These are phyloP conservation scores for Andrena haemorrhoa DNA, from an alignment of 2,888 invertebrate species.

Conservation along the genomic window DNA sequence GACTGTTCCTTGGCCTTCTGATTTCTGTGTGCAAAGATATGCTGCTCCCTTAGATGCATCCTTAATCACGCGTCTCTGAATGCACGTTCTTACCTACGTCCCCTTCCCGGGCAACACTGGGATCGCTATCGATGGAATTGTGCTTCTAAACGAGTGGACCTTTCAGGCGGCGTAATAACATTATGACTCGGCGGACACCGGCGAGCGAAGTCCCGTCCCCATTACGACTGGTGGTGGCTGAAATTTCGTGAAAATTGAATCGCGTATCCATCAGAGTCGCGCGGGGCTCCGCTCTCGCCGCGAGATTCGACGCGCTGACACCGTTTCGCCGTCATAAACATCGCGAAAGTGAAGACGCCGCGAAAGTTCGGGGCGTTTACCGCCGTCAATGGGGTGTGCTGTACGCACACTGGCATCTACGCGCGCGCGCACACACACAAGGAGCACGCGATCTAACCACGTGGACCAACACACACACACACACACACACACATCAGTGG, in stretches of 20 bases:
- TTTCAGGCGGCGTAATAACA: background rate
- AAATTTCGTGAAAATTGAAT: conserved; percentile 16
- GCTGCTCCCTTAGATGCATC: no score
- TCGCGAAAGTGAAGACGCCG: conserved; percentile 65
- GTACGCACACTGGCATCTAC: conserved; percentile 51
- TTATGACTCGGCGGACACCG: background rate
- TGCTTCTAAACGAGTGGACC: no score
- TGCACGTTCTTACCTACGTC: no score
- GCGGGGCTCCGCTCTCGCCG: conserved; percentile 13
- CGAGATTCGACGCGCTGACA: conserved; percentile 48
- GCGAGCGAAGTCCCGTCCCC: background rate
- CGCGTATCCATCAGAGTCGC: conserved; percentile 12
- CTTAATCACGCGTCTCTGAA: no score
- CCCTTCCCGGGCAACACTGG: no score
- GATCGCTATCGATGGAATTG: no score
- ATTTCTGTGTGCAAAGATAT: no score
- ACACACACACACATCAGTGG: conserved; percentile 30
- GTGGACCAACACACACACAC: conserved; percentile 58
- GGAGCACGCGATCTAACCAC: conserved; percentile 47
- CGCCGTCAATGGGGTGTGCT: conserved; percentile 69
- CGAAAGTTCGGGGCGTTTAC: conserved; percentile 71
- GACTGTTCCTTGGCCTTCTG: no score
- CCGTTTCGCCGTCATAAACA: conserved; percentile 62
- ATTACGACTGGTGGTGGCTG: no score
- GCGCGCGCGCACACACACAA: conserved; percentile 15